Base-by-base conservation (phyloP, 2,888 invertebrate genomes). In the Isotomurus palustris region DNA sequence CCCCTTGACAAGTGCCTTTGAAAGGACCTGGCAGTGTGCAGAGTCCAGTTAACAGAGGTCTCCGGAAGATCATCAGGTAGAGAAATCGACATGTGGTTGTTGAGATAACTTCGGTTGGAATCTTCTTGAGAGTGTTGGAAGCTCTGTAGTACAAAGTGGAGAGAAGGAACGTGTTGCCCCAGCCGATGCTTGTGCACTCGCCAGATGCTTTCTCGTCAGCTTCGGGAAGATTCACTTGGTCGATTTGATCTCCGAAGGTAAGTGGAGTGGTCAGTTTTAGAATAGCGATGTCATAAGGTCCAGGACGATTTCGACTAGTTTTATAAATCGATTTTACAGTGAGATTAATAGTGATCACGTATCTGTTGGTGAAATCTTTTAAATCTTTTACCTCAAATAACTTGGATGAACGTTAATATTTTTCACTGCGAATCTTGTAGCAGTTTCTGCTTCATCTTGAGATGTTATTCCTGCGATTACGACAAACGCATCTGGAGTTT, bases 1-100 rank as follows among this genome's bases (percentile, higher is more conserved):
- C 50, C 19, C 61, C 61, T 43, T 61, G 57, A 36, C 61, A 61
- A 6, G 57, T 53, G 5, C 61, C 61, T 12, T 44, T 35, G 8
- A 57, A n/a, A 2, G 54, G 22, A 1, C 29, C 36, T 1, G 32
- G 17, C 17, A 27, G 14, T 3, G 50, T 50, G 24, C 50, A 50
- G 19, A 50, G 38, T 17, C 38, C 50, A 25, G 50, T 50, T n/a
- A 53, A 21, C 0, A 21, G 12, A 6, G 27, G 53, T 25, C 38
- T 2, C 17, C 40, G 8, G 17, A 40, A 40, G 40, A 40, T 6
- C 6, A 36, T 22, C 3, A 25, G 41, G 19, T 58, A 58, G 2
- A 35, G 17, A 17, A 32, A 12, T 14, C 27, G 24, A 17, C 58
- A 58, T 17, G 24, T 25, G 3, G 32, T n/a, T 1, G 3, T 17